Evolutionary conservation across 2,888 invertebrate genomes (phyloP).

Genomic region (Lamellibrachia satsuma): DNA sequence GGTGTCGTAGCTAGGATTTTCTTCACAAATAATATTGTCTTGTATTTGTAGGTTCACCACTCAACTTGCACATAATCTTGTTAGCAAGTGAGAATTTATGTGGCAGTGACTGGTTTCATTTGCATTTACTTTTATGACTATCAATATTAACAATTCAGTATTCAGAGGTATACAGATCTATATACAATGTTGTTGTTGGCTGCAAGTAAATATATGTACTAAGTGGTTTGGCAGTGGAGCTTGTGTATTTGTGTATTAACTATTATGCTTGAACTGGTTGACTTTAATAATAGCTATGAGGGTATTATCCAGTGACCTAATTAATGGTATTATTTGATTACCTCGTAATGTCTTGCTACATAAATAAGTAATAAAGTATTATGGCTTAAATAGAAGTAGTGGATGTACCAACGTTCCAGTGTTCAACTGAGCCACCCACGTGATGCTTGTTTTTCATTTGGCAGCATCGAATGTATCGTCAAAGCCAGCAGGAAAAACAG

Average conservation of each 20-base stretch:
- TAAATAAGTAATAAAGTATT: no score
- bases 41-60: no score
- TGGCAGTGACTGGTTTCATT: background rate
- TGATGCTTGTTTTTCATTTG: background rate
- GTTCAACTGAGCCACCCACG: background rate
- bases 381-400: no score
- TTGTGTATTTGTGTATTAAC: background rate
- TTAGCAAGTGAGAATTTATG: no score
- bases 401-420: background rate
- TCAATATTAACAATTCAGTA: background rate
- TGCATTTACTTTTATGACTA: background rate
- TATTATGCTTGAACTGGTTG: background rate
- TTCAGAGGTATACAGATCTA: background rate
- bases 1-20: no score
- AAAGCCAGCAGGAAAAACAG: conserved; percentile 17
- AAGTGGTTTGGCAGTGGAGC: background rate
- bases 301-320: background rate
- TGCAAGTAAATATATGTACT: background rate
- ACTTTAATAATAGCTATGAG: background rate
- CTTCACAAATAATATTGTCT: no score
- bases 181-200: background rate
- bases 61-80: no score
- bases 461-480: conserved; percentile 6
- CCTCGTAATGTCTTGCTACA: background rate
- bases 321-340: background rate